phyloP scores from a whole-genome alignment of 2,113 vertebrate species.

The Eretmochelys imbricata region DNA sequence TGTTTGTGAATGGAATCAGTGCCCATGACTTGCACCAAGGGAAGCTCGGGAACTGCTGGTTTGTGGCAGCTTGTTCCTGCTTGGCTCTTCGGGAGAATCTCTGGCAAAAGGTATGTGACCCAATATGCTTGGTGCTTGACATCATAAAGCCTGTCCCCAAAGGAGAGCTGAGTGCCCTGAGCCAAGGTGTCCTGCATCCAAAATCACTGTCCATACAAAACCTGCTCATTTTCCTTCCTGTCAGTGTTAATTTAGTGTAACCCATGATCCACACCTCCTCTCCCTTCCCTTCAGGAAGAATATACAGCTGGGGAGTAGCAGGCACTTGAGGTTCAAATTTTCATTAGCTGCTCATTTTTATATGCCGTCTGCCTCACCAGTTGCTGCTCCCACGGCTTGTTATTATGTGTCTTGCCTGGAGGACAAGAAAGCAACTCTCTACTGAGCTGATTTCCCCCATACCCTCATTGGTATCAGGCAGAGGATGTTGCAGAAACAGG shows the following conservation, averaged over 20 bases:
- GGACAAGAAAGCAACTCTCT: background rate
- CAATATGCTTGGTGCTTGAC: background rate
- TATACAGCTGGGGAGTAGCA: background rate
- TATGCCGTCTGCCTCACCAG: background rate
- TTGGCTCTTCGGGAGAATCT: conserved; percentile 86
- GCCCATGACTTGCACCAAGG: conserved; percentile 92
- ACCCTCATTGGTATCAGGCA: background rate
- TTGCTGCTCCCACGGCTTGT: background rate
- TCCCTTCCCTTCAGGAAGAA: background rate
- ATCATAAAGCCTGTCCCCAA: background rate
- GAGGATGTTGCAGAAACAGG: background rate
- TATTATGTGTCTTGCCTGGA: background rate
- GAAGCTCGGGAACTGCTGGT: conserved; percentile 91
- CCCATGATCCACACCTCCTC: background rate
- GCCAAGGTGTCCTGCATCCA: too few relatives aligned
- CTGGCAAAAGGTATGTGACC: conserved; percentile 86
- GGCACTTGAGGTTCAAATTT: background rate
- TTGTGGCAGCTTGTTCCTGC: conserved; percentile 92
- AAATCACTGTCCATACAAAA: background rate
- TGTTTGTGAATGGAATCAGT: conserved; percentile 92
- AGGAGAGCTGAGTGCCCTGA: background rate
- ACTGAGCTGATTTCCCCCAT: background rate
- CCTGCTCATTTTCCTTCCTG: background rate
- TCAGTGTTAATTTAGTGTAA: background rate
- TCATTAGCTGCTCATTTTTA: background rate